phyloP scores from a whole-genome alignment of 2,888 invertebrate genomes.

The Achlya flavicornis region DNA sequence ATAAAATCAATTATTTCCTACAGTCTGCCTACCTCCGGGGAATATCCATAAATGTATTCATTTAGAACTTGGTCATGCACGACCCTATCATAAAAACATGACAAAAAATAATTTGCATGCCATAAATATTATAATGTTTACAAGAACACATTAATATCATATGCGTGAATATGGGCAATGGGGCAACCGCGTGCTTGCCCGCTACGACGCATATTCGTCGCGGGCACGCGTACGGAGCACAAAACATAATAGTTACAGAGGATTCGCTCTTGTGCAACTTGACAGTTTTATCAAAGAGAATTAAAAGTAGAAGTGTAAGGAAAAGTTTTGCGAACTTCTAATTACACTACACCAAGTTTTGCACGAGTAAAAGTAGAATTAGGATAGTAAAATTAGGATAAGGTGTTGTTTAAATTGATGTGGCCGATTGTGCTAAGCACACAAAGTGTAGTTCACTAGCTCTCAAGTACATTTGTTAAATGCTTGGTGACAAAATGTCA shows the following conservation, averaged over 20 bases:
- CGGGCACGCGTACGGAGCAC: slow-evolving; percentile 41
- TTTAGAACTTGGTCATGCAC: not conserved
- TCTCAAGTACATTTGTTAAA: not conserved
- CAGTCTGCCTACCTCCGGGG: too few species aligned
- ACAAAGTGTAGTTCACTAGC: not conserved
- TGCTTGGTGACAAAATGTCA: too few species aligned
- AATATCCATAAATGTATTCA: too few species aligned
- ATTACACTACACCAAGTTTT: too few species aligned
- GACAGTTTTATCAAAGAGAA: too few species aligned
- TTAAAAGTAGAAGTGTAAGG: too few species aligned
- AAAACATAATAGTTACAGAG: not conserved
- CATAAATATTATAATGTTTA: not conserved
- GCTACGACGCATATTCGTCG: slow-evolving; percentile 40
- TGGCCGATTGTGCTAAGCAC: not conserved
- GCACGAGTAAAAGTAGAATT: too few species aligned
- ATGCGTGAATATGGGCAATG: slow-evolving; percentile 5
- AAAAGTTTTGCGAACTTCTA: too few species aligned
- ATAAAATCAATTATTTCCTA: too few species aligned
- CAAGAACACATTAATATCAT: slow-evolving; percentile 3
- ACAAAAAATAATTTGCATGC: slow-evolving; percentile 3
- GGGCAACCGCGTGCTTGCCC: slow-evolving; percentile 38
- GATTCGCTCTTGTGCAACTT: not conserved
- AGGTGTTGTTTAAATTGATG: not conserved
- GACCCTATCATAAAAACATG: not conserved
- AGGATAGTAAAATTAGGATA: too few species aligned